These are phyloP conservation scores for Antidorcas marsupialis DNA, from an alignment of 2,113 vertebrate species.

Conservation along the genomic window DNA sequence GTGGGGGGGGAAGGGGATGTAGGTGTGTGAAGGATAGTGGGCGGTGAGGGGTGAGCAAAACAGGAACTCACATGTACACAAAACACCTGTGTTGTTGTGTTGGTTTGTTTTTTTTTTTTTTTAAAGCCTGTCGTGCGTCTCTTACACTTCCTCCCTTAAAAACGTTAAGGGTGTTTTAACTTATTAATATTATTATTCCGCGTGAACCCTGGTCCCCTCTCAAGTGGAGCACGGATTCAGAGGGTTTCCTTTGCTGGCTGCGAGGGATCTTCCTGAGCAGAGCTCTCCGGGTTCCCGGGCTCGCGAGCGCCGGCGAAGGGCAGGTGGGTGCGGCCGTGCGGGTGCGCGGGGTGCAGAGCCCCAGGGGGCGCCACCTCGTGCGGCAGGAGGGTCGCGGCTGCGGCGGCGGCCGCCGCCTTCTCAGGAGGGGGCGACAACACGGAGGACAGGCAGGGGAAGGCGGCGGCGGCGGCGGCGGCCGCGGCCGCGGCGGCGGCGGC, in stretches of 20 bases:
- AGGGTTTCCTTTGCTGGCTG: slow-evolving; percentile 34
- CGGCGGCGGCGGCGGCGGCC: slow-evolving; percentile 76
- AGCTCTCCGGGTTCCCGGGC: slow-evolving; percentile 37
- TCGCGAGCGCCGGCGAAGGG: slow-evolving; percentile 43
- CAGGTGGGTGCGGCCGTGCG: slow-evolving; percentile 57
- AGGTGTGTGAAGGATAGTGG: not conserved
- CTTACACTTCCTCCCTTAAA: slow-evolving; percentile 24
- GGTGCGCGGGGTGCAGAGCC: slow-evolving; percentile 30
- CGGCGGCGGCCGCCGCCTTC: slow-evolving; percentile 61
- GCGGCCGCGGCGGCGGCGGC: slow-evolving; percentile 60
- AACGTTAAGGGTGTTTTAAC: not conserved
- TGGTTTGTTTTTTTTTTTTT: not conserved
- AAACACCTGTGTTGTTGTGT: slow-evolving; percentile 33
- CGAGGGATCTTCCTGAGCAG: slow-evolving; percentile 49
- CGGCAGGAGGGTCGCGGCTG: slow-evolving; percentile 72
- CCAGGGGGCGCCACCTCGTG: slow-evolving; percentile 69
- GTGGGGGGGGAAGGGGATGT: not conserved
- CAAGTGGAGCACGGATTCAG: not conserved
- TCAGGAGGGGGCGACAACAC: slow-evolving; percentile 78
- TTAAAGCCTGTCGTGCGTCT: slow-evolving; percentile 40
- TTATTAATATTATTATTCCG: not conserved
- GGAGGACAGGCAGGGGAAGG: slow-evolving; percentile 85
- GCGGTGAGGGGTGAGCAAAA: not conserved
- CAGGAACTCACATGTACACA: slow-evolving; percentile 44
- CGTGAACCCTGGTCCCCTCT: not conserved